Evolutionary conservation across 2,888 invertebrate species (phyloP).

Genomic region (Epinotia demarniana): DNA sequence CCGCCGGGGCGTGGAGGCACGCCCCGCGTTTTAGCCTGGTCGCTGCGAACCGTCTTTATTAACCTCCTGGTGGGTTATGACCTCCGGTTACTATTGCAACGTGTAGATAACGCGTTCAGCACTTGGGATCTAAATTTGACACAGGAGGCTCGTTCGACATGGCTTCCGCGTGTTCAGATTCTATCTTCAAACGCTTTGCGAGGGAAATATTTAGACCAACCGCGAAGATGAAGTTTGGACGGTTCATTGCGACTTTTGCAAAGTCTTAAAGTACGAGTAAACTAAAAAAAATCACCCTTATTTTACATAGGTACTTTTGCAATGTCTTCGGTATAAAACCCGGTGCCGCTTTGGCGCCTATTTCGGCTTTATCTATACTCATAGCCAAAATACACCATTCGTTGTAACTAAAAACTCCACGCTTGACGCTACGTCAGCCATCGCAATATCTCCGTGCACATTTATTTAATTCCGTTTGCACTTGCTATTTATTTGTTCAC

Average conservation of each 20-base stretch:
- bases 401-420: neutral
- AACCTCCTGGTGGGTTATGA: conserved; percentile 63
- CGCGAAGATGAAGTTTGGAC: neutral
- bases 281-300: too few relatives aligned
- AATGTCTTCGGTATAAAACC: too few relatives aligned
- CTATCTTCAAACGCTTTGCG: conserved; percentile 2
- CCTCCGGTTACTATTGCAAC: conserved; percentile 55
- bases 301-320: too few relatives aligned
- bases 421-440: neutral
- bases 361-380: neutral
- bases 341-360: too few relatives aligned
- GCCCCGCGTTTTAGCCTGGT: conserved; percentile 70
- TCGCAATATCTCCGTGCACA: conserved; percentile 21
- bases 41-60: conserved; percentile 69
- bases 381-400: neutral
- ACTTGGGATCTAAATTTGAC: conserved; percentile 25
- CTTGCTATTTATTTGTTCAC: conserved; percentile 39
- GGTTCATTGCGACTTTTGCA: neutral
- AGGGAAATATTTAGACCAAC: neutral
- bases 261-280: neutral
- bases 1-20: conserved; percentile 72
- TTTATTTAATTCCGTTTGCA: conserved; percentile 36
- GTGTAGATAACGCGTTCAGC: conserved; percentile 37
- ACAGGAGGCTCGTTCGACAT: conserved; percentile 1
- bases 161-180: conserved; percentile 9